Percentiles rank a stretch among this genome's conserved stretches.
Conservation (phyloP, 2,888 invertebrate species). For the Thymelicus acteon region DNA sequence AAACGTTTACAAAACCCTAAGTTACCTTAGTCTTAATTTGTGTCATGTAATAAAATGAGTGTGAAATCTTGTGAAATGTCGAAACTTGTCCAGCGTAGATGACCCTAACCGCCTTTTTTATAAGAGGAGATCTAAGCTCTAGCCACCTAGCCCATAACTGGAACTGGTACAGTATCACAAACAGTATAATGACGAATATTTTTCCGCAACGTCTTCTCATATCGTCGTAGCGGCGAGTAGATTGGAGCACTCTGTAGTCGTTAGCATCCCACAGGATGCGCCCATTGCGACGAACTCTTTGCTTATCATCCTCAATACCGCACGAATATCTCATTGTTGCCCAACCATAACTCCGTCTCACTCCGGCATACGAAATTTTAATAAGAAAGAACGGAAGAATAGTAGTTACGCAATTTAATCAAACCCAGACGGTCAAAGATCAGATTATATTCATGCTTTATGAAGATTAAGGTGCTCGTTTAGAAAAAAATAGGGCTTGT, state of each 20-base stretch:
- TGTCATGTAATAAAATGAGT: too few relatives aligned
- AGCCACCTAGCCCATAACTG: too few relatives aligned
- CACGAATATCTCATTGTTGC: conserved; percentile 1
- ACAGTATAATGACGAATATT: neutral
- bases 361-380: neutral
- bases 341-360: conserved; percentile 1
- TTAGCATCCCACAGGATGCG: conserved; percentile 59
- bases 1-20: too few relatives aligned
- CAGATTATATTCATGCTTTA: conserved; percentile 18
- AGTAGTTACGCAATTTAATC: conserved; percentile 19
- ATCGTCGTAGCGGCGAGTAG: neutral
- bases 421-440: conserved; percentile 27
- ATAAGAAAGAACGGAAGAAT: neutral
- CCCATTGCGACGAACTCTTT: conserved; percentile 53
- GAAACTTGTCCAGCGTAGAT: too few relatives aligned
- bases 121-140: too few relatives aligned
- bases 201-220: neutral
- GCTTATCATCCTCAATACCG: neutral
- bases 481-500: neutral
- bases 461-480: conserved; percentile 22
- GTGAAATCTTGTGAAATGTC: too few relatives aligned
- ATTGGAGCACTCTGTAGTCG: neutral
- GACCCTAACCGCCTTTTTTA: too few relatives aligned
- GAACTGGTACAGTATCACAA: too few relatives aligned
- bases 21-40: too few relatives aligned